Percentiles rank a stretch among this genome's conserved stretches.
phyloP scores from a whole-genome alignment of 2,797 vertebrate species.

The Platalea minor region DNA sequence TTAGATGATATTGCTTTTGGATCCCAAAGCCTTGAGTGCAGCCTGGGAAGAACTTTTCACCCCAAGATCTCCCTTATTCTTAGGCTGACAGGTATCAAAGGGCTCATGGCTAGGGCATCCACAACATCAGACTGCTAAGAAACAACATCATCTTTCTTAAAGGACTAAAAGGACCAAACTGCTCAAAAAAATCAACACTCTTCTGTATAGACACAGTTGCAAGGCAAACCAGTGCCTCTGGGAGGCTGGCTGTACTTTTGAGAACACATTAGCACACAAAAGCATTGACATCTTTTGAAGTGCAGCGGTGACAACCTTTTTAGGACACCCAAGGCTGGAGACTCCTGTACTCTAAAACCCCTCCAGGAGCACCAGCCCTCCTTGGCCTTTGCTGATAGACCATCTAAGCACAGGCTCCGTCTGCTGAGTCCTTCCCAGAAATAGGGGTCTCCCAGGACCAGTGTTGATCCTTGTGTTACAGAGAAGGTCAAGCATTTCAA shows the following conservation, averaged over 20 bases:
- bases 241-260: not conserved
- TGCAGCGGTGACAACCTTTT: not conserved
- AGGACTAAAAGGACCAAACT: not conserved
- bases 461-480: not conserved
- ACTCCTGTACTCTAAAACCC: not conserved
- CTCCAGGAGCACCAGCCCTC: not conserved
- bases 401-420: not conserved
- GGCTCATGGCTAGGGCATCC: not conserved
- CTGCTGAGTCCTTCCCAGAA: not conserved
- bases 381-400: not conserved
- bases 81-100: not conserved
- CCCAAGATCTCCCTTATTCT: not conserved
- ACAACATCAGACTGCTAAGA: not conserved
- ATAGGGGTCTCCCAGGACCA: not conserved
- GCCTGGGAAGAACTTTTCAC: not conserved
- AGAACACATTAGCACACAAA: not conserved
- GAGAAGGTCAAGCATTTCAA: not conserved
- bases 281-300: not conserved
- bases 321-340: not conserved
- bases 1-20: not conserved
- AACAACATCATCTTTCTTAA: not conserved
- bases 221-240: not conserved
- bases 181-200: not conserved
- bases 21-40: not conserved
- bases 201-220: rapidly evolving